Conservation (phyloP, 2,797 vertebrate genomes). For the Crenichthys baileyi region DNA sequence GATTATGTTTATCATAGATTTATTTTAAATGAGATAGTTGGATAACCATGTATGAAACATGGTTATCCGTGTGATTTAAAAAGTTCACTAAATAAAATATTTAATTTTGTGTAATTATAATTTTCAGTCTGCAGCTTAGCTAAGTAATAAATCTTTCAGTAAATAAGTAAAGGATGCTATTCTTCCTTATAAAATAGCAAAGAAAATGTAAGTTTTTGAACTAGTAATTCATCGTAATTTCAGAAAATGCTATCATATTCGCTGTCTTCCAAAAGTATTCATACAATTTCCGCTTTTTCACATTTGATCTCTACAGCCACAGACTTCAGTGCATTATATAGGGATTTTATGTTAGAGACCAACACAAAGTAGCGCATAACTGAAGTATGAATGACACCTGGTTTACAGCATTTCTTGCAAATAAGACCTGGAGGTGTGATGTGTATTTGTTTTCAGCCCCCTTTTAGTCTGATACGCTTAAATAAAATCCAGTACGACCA, state of each 20-base stretch:
- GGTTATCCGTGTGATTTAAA: not conserved
- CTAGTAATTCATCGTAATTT: not conserved
- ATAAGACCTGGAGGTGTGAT: not conserved
- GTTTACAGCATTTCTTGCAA: not conserved
- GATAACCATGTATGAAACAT: not conserved
- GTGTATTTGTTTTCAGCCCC: not conserved
- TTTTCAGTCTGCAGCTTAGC: not conserved
- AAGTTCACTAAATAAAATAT: not conserved
- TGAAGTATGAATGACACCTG: not conserved
- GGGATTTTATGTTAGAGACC: not conserved
- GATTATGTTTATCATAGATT: not conserved
- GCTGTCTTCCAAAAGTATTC: not conserved
- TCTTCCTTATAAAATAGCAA: not conserved
- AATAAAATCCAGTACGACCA: not conserved
- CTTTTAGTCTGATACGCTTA: not conserved
- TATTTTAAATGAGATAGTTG: not conserved
- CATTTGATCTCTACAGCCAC: not conserved
- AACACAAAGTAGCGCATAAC: not conserved
- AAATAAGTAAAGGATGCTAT: too few species aligned
- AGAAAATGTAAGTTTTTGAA: not conserved
- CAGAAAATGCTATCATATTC: not conserved
- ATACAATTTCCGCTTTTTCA: not conserved
- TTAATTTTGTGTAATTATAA: not conserved
- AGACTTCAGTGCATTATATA: too few species aligned
- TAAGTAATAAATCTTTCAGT: not conserved